Conservation (phyloP, 2,888 invertebrate species). For the Chrysolina haemoptera region DNA sequence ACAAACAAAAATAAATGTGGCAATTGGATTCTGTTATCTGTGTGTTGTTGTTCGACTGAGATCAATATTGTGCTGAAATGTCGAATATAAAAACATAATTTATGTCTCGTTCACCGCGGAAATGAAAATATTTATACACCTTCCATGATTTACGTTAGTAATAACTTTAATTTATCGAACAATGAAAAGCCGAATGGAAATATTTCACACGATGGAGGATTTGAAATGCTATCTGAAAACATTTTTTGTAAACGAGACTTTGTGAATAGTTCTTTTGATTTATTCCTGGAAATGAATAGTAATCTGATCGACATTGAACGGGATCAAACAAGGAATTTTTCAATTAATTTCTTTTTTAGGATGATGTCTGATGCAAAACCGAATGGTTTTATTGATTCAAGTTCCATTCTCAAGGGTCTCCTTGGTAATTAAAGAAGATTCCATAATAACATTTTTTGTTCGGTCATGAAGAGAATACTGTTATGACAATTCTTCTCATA, state of each 20-base stretch:
- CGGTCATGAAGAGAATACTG: no score
- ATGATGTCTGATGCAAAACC: no score
- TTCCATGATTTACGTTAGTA: constrained; percentile 30
- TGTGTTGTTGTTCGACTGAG: background rate
- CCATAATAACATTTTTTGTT: no score
- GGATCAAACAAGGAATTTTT: no score
- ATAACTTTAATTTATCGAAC: constrained; percentile 37
- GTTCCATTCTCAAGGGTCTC: no score
- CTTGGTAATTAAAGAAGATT: no score
- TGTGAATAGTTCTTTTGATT: background rate
- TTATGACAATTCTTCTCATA: no score
- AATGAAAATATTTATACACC: constrained; percentile 34
- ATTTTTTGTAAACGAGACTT: background rate
- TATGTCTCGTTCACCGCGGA: constrained; percentile 8
- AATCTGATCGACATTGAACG: background rate
- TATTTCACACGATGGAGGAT: constrained; percentile 25
- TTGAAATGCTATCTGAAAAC: background rate
- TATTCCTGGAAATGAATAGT: background rate
- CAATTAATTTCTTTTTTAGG: no score
- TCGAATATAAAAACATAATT: constrained; percentile 16
- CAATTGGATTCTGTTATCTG: constrained; percentile 13
- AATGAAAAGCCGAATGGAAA: constrained; percentile 34
- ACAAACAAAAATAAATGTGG: background rate
- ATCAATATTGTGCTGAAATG: constrained; percentile 19
- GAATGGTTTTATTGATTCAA: no score